phyloP scores from a whole-genome alignment of 2,888 invertebrate genomes.

The Protophormia terraenovae region DNA sequence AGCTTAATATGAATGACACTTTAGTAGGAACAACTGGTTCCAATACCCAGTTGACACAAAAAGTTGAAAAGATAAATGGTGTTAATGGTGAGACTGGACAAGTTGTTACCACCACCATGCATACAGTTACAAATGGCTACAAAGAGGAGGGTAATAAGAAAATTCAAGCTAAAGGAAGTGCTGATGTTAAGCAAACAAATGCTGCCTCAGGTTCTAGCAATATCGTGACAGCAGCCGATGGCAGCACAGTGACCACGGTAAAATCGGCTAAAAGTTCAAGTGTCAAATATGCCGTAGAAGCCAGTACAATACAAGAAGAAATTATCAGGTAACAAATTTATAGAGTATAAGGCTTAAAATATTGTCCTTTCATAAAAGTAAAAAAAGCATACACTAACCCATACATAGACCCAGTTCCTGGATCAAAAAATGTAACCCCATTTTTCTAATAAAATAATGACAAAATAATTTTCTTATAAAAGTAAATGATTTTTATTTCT shows the following conservation, averaged over 20 bases:
- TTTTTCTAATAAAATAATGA: background rate
- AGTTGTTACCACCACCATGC: constrained; percentile 68
- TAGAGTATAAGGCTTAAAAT: background rate
- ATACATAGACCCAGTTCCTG: constrained; percentile 65
- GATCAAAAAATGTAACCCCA: background rate
- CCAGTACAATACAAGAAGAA: constrained; percentile 83
- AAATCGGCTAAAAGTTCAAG: constrained; percentile 79
- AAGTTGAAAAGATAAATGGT: constrained; percentile 55
- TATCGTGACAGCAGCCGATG: constrained; percentile 72
- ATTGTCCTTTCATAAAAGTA: background rate
- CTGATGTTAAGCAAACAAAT: constrained; percentile 73
- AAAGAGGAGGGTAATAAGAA: constrained; percentile 70
- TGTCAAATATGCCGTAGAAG: constrained; percentile 84
- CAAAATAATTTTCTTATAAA: background rate
- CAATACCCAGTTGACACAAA: constrained; percentile 57
- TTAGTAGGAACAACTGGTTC: constrained; percentile 55
- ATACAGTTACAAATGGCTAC: constrained; percentile 70
- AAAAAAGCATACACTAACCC: constrained; percentile 66
- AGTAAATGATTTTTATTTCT: background rate
- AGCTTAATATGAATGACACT: constrained; percentile 48
- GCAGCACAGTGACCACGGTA: constrained; percentile 74
- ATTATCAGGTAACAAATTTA: constrained; percentile 79
- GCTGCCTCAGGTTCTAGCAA: constrained; percentile 69
- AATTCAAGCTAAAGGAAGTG: constrained; percentile 71
- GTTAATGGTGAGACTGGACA: constrained; percentile 56